Evolutionary conservation across 2,888 invertebrate species (phyloP).

Genomic region (Uloborus plumipes): DNA sequence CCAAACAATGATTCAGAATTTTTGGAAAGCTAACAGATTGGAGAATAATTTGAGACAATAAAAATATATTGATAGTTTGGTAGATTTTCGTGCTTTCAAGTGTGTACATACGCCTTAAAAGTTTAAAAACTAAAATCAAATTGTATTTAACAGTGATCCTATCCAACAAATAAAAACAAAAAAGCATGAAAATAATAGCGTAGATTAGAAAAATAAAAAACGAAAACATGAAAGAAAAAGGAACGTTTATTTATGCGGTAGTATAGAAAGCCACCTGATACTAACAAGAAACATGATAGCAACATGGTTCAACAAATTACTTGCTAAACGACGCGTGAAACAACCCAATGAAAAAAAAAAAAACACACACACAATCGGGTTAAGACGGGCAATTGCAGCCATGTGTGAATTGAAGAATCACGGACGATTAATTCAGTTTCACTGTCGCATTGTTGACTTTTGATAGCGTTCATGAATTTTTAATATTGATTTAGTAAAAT

Average conservation of each 20-base stretch:
- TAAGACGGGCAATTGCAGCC: slow-evolving; percentile 41
- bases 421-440: slow-evolving; percentile 21
- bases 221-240: slow-evolving; percentile 8
- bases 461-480: no score
- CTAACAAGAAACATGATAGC: slow-evolving; percentile 27
- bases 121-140: no score
- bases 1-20: no score
- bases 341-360: slow-evolving; percentile 31
- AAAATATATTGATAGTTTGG: no score
- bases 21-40: no score
- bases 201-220: not conserved
- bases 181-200: no score
- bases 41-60: no score
- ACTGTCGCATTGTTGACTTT: not conserved
- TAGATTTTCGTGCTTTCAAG: no score
- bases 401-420: slow-evolving; percentile 38
- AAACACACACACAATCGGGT: slow-evolving; percentile 25
- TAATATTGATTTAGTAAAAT: no score
- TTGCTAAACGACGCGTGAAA: slow-evolving; percentile 41
- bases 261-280: slow-evolving; percentile 15
- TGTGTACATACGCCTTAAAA: no score
- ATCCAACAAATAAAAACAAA: no score
- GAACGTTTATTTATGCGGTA: not conserved
- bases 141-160: no score
- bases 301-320: slow-evolving; percentile 51